Percentiles rank a stretch among this genome's conserved stretches.
Conservation (phyloP, 2,113 vertebrate species). For the Ivindomyrus marchei region DNA sequence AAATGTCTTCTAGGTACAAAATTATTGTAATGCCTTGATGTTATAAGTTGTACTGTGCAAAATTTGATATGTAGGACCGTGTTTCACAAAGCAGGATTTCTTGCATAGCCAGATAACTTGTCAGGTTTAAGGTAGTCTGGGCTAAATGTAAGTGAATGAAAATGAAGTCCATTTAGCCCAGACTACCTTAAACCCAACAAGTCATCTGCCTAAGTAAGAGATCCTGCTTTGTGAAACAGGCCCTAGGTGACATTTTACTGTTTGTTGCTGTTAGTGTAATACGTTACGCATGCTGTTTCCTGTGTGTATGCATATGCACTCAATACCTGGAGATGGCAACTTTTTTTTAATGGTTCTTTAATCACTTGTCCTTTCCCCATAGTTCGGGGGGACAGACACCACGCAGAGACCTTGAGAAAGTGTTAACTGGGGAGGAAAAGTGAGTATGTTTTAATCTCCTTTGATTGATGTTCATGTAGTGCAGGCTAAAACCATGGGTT, state of each 20-base stretch:
- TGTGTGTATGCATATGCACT: neutral
- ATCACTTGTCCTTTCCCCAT: conserved; percentile 11
- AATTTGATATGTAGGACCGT: neutral
- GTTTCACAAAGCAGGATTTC: neutral
- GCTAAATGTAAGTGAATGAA: neutral
- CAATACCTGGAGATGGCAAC: neutral
- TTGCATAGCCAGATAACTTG: neutral
- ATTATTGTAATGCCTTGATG: neutral
- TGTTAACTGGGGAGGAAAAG: conserved; percentile 96
- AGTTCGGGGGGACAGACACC: conserved; percentile 95
- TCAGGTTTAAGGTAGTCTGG: neutral
- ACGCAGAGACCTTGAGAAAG: conserved; percentile 91
- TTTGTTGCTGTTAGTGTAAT: neutral
- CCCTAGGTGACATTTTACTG: neutral
- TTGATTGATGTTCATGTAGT: neutral
- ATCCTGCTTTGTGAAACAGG: neutral
- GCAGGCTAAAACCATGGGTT: no score
- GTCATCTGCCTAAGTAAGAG: neutral
- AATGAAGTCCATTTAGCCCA: neutral
- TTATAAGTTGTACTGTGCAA: neutral
- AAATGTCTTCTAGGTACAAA: neutral
- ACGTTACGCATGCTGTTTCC: neutral
- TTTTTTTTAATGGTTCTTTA: neutral
- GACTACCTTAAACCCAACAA: neutral
- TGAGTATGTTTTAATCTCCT: conserved; percentile 49